Base-by-base conservation (phyloP, 2,113 vertebrate genomes). In the Murina feae region DNA sequence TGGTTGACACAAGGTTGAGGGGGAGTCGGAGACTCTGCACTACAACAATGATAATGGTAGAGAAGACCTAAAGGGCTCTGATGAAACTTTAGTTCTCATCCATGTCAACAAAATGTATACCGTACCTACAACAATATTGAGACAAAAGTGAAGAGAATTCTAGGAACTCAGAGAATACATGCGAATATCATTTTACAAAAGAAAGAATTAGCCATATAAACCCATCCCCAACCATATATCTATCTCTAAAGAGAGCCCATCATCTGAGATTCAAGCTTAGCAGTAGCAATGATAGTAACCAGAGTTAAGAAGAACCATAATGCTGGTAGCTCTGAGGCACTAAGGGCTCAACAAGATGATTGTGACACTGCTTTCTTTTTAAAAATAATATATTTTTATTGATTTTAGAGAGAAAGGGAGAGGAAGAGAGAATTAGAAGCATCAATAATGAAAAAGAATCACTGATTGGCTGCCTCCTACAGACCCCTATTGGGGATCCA, bases 171-270 rank as follows among this genome's bases (percentile, higher is more conserved):
- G 87, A 86, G 16, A n/a, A 25, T 30, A 2, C 6, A 23, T 18
- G 5, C 39, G 20, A 7, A 44, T 58, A 10, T 71, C 32, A 66
- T 47, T 47, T 75, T 65, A 75, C 7, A 42, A 75, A 87, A 55
- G 11, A 3, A 30, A 81, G 7, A 9, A 68, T 8, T 49, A 93
- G 28, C 17, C 7, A 8, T 76, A 4, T 5, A 23, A 65, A 32
- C 12, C 11, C 5, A 14, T 8, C 0, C 4, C 28, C 71, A 47
- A 20, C 5, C n/a, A 23, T 28, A 2, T 8, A 58, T 51, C 13
- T 76, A 2, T 51, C 42, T 87, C 47, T 53, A 23, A 81, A 66
- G 81, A 58, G 2, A 66, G 7, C 18, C 23, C 3, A 5, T 4
- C 20, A 6, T 12, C 55, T 68, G 17, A 49, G 35, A 60, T 51